Base-by-base conservation (phyloP, 2,888 invertebrate species). In the Seira musarum region DNA sequence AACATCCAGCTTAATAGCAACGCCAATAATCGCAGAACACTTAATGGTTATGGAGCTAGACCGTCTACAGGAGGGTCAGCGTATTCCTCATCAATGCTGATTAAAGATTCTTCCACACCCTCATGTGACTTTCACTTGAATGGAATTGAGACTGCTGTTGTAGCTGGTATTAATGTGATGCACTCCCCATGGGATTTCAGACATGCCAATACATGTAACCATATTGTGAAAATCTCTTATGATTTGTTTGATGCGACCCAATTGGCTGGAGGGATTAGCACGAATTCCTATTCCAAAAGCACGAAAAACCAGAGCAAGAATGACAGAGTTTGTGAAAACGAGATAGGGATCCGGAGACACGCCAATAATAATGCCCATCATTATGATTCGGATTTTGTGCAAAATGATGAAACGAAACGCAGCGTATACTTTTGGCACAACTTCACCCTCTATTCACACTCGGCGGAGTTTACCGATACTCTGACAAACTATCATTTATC, bases 391-490 rank as follows among this genome's bases (percentile, higher is more conserved):
- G 49, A 3, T 1, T 2, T 22, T 35, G 40, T 24, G 1, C 65
- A 70, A 24, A 71, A 78, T 1, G 17, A 64, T 22, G 24, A 60
- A 5, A 71, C 19, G n/a, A 78, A 71, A 21, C n/a, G 21, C n/a
- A 65, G 68, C 69, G 83, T 83, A 2, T 76, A 69, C 24, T 69
- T 83, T 2, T 83, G 83, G 83, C 83, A 83, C 30, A 83, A 83
- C 73, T 83, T 83, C 25, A 81, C 83, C 3, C 57, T 83, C 2
- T 35, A 25, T 8, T 24, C 68, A 2, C 65, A 76, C 24, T 76
- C 72, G 1, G 78, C 72, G n/a, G 63, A 66, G 17, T 83, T 69
- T 63, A 61, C 57, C 0, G 83, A 83, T 46, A 61, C 60, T 1
- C 67, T 83, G 6, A 79, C 81, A 0, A 83, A 83, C 35, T 80